Evolutionary conservation across 1,140 invertebrate species (phyloP).

Genomic region (Venustaconcha ellipsiformis): DNA sequence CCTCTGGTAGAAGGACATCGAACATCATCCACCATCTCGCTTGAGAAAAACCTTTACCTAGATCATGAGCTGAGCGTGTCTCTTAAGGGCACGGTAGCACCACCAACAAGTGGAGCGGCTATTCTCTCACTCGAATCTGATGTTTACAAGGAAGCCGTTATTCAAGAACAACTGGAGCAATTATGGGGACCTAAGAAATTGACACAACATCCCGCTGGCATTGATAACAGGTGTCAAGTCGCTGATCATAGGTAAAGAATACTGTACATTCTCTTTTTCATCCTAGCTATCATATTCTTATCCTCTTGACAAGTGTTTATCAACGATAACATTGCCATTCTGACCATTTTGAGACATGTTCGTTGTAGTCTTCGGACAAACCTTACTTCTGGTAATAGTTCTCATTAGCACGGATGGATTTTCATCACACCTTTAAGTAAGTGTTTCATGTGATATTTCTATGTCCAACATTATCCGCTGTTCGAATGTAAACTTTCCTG

Average conservation of each 20-base stretch:
- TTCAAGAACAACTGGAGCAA: slow-evolving; percentile 45
- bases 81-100: not conserved
- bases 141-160: slow-evolving; percentile 34
- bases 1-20: too few species aligned
- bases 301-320: not conserved
- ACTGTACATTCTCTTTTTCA: not conserved
- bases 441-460: too few species aligned
- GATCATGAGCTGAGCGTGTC: not conserved
- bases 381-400: too few species aligned
- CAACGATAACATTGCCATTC: not conserved
- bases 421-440: too few species aligned
- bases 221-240: slow-evolving; percentile 41
- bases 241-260: slow-evolving; percentile 46
- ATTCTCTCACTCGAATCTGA: slow-evolving; percentile 3
- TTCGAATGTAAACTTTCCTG: too few species aligned
- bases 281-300: not conserved
- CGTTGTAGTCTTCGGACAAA: not conserved
- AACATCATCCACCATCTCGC: too few species aligned
- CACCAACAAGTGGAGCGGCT: not conserved
- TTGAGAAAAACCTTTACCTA: not conserved
- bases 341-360: not conserved
- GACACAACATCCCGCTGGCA: slow-evolving; percentile 20
- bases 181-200: slow-evolving; percentile 49
- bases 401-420: too few species aligned
- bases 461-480: too few species aligned